These are phyloP conservation scores for Dolichomitus sp. DNA, from an alignment of 2,888 invertebrate species.

Conservation along the genomic window DNA sequence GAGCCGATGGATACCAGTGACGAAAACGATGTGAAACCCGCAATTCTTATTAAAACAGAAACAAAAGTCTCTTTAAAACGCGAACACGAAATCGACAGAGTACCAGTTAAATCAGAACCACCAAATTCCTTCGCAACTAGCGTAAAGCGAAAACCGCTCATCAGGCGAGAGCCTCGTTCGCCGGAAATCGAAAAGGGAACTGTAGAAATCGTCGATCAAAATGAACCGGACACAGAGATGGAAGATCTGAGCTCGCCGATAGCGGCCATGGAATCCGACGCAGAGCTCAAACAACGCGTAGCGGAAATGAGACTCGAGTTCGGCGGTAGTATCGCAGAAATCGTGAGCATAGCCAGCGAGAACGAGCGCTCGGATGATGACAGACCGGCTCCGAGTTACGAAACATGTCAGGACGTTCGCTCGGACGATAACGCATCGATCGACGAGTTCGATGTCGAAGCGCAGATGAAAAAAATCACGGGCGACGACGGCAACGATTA, in stretches of 20 bases:
- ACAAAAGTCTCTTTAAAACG: constrained; percentile 54
- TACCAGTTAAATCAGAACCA: constrained; percentile 45
- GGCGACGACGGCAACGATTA: constrained; percentile 84
- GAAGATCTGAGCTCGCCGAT: constrained; percentile 86
- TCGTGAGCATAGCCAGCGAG: constrained; percentile 72
- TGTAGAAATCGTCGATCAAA: constrained; percentile 85
- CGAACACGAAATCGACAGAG: constrained; percentile 57
- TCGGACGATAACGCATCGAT: constrained; percentile 80
- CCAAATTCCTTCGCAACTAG: constrained; percentile 57
- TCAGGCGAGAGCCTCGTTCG: constrained; percentile 49
- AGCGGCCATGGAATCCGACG: constrained; percentile 85
- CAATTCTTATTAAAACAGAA: constrained; percentile 41
- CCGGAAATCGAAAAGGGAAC: constrained; percentile 77
- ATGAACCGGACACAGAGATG: constrained; percentile 82
- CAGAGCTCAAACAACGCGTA: constrained; percentile 85
- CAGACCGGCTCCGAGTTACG: constrained; percentile 53
- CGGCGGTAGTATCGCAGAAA: constrained; percentile 76
- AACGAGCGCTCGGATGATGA: constrained; percentile 76
- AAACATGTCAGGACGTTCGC: constrained; percentile 72
- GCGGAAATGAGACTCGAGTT: constrained; percentile 86
- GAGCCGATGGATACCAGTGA: constrained; percentile 35
- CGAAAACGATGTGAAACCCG: constrained; percentile 30
- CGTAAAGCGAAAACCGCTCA: constrained; percentile 62
- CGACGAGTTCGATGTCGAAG: constrained; percentile 84
- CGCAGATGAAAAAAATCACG: constrained; percentile 84